Conservation (phyloP, 2,888 invertebrate species). For the Hypselothyrea guttata region DNA sequence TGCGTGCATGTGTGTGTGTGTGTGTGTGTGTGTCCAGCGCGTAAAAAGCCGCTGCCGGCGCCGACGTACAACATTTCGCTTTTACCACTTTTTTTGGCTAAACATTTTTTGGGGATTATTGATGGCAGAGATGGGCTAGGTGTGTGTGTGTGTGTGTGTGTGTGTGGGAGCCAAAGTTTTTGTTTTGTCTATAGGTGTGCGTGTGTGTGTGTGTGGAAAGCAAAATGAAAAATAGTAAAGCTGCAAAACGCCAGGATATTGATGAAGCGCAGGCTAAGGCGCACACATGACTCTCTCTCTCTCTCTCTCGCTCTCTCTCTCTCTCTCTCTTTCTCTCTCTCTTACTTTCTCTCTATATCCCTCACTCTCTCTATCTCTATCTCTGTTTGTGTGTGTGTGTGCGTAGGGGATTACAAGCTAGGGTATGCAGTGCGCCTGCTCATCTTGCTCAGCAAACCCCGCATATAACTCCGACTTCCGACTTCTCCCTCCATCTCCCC, state of each 20-base stretch:
- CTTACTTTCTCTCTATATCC: too few species aligned
- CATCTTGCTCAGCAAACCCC: constrained; percentile 53
- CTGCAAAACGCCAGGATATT: constrained; percentile 69
- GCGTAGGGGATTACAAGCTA: constrained; percentile 56
- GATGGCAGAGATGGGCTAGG: constrained; percentile 52
- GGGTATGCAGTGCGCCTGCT: constrained; percentile 42
- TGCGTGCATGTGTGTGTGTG: constrained; percentile 36
- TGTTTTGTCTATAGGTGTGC: constrained; percentile 31
- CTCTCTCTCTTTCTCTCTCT: too few species aligned
- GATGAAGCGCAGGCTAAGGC: constrained; percentile 78
- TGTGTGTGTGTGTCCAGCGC: constrained; percentile 69
- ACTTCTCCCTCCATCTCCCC: neutral
- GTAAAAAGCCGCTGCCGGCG: constrained; percentile 70
- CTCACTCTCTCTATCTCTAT: too few species aligned
- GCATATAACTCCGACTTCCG: neutral
- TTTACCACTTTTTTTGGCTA: constrained; percentile 56
- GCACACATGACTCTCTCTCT: too few species aligned
- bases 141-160: constrained; percentile 6
- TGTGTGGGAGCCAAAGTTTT: constrained; percentile 21
- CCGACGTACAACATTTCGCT: constrained; percentile 50
- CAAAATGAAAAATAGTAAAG: constrained; percentile 60
- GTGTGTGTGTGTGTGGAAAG: constrained; percentile 44
- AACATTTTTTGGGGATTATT: constrained; percentile 77
- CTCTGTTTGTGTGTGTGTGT: constrained; percentile 47
- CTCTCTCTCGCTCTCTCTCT: too few species aligned